A percentile compares a stretch with the other conserved stretches of the same genome.
These are phyloP conservation scores for Cromileptes altivelis DNA, from an alignment of 2,113 vertebrate genomes.

Conservation along the genomic window DNA sequence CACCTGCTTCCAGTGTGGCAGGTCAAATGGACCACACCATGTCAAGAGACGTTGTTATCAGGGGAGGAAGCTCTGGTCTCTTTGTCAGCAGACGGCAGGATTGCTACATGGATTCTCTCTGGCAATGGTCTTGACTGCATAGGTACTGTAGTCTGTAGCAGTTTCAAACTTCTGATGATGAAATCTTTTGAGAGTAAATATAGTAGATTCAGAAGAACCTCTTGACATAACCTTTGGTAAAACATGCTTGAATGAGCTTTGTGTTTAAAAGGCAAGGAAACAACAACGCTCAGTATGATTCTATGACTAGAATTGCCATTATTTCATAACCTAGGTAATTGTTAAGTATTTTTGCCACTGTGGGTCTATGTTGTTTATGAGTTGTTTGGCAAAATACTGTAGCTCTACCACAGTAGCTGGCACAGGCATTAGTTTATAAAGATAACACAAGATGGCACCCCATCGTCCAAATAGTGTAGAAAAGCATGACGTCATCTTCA, in stretches of 20 bases:
- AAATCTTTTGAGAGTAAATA: neutral
- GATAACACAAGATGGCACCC: too few species aligned
- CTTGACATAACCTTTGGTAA: neutral
- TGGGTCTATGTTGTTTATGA: too few species aligned
- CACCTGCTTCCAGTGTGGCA: conserved; percentile 90
- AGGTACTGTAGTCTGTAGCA: conserved; percentile 76
- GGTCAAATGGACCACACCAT: conserved; percentile 86
- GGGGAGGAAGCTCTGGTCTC: conserved; percentile 88
- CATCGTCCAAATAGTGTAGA: too few species aligned
- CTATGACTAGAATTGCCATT: neutral
- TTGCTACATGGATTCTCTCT: conserved; percentile 87
- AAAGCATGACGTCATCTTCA: too few species aligned
- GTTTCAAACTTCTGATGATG: neutral
- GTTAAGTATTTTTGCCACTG: too few species aligned
- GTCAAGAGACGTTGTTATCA: conserved; percentile 68
- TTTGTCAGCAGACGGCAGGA: conserved; percentile 88
- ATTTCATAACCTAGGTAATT: neutral
- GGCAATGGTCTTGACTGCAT: conserved; percentile 85
- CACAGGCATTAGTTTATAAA: too few species aligned
- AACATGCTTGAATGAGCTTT: neutral
- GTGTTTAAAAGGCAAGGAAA: neutral
- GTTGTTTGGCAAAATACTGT: too few species aligned
- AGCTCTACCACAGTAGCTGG: too few species aligned
- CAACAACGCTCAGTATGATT: neutral
- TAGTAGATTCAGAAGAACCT: neutral